phyloP scores from a whole-genome alignment of 2,888 invertebrate genomes.

The Chirona hameri region DNA sequence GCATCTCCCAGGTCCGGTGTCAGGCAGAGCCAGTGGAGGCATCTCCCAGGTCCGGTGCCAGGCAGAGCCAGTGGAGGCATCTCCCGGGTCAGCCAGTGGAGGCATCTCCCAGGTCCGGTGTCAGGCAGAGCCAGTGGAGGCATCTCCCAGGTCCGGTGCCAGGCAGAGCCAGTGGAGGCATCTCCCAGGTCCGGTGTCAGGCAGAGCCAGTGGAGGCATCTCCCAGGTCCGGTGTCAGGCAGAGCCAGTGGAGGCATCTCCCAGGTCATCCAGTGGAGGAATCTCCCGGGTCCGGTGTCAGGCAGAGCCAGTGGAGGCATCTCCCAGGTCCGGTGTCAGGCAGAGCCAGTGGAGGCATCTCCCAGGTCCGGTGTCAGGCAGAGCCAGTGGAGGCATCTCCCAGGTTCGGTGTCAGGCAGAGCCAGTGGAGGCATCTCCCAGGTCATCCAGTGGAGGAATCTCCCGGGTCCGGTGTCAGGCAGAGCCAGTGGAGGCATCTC shows the following conservation, averaged over 20 bases:
- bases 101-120: background rate
- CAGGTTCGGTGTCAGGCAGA: slow-evolving; percentile 38
- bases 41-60: too few species aligned
- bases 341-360: slow-evolving; percentile 35
- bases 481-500: slow-evolving; percentile 27
- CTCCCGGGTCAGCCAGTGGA: too few species aligned
- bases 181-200: too few species aligned
- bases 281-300: too few species aligned
- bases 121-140: slow-evolving; percentile 39
- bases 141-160: too few species aligned
- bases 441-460: background rate
- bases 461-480: slow-evolving; percentile 37
- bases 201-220: slow-evolving; percentile 39
- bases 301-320: slow-evolving; percentile 39
- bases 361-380: slow-evolving; percentile 37
- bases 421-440: background rate
- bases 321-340: slow-evolving; percentile 33
- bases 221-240: slow-evolving; percentile 37
- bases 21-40: slow-evolving; percentile 39
- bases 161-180: slow-evolving; percentile 39
- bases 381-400: slow-evolving; percentile 10
- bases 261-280: background rate
- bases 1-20: too few species aligned
- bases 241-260: slow-evolving; percentile 27
- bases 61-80: too few species aligned